Evolutionary conservation across 2,888 invertebrate species (phyloP).

Genomic region (Lamellibrachia satsuma): DNA sequence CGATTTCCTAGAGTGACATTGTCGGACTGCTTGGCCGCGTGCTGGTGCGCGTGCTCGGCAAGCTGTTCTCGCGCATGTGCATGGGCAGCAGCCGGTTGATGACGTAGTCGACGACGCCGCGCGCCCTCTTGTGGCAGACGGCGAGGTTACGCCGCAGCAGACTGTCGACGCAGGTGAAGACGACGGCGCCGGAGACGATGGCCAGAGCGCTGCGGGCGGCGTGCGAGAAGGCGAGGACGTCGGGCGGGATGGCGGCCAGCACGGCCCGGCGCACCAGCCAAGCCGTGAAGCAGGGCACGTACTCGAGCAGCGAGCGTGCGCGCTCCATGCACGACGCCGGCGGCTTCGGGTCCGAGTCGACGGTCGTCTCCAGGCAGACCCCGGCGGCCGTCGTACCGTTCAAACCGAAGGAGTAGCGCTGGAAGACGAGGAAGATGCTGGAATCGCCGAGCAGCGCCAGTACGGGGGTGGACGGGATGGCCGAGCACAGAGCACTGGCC

Average conservation of each 20-base stretch:
- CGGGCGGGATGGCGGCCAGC: background rate
- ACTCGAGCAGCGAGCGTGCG: background rate
- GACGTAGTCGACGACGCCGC: conserved; percentile 6
- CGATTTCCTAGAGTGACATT: background rate
- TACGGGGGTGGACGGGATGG: background rate
- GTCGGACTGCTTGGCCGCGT: background rate
- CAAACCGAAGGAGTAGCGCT: background rate
- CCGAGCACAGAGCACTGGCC: background rate
- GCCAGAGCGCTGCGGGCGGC: background rate
- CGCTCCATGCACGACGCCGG: background rate
- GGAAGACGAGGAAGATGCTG: conserved; percentile 9
- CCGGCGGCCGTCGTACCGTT: background rate
- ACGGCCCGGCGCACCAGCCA: background rate
- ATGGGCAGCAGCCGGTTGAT: conserved; percentile 11
- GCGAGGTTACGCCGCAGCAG: background rate
- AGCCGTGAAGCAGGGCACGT: background rate
- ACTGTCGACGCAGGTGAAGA: background rate
- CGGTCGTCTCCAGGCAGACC: background rate
- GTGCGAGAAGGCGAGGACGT: background rate
- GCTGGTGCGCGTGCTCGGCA: conserved; percentile 12
- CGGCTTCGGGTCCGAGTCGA: background rate
- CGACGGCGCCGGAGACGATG: background rate
- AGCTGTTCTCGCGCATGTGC: conserved; percentile 4
- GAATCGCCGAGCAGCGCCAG: background rate
- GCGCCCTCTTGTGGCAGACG: background rate